Evolutionary conservation across 2,888 invertebrate species (phyloP).

Genomic region (Biston stratarius): DNA sequence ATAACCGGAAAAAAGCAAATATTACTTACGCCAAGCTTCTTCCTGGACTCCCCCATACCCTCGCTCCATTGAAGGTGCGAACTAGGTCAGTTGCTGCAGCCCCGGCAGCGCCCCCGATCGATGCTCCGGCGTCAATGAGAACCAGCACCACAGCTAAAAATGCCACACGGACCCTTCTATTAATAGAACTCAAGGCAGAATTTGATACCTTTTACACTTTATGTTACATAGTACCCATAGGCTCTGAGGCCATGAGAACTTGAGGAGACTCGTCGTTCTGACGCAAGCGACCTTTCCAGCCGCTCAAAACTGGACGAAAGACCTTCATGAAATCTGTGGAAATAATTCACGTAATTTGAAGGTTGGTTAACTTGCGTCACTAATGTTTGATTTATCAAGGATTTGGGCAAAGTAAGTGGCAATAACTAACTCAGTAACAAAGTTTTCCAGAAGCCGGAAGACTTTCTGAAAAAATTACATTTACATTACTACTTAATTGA

Average conservation of each 20-base stretch:
- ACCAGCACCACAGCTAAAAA: constrained; percentile 56
- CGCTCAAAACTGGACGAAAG: constrained; percentile 17
- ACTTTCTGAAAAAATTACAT: background rate
- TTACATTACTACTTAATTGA: no score
- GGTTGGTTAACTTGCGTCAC: background rate
- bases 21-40: constrained; percentile 2
- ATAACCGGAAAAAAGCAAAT: background rate
- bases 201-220: constrained; percentile 35
- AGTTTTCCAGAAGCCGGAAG: background rate
- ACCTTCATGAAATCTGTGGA: constrained; percentile 9
- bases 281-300: constrained; percentile 19
- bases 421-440: background rate
- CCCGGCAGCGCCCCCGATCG: constrained; percentile 69
- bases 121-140: constrained; percentile 76
- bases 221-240: constrained; percentile 33
- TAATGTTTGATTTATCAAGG: background rate
- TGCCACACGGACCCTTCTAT: constrained; percentile 56
- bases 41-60: constrained; percentile 48
- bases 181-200: constrained; percentile 67
- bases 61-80: constrained; percentile 76
- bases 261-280: constrained; percentile 15
- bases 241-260: constrained; percentile 22
- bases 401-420: background rate
- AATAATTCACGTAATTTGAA: constrained; percentile 14
- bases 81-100: constrained; percentile 76